Percentiles rank a stretch among this genome's conserved stretches.
phyloP scores from a whole-genome alignment of 2,797 vertebrate species.

The Alcedo atthis region DNA sequence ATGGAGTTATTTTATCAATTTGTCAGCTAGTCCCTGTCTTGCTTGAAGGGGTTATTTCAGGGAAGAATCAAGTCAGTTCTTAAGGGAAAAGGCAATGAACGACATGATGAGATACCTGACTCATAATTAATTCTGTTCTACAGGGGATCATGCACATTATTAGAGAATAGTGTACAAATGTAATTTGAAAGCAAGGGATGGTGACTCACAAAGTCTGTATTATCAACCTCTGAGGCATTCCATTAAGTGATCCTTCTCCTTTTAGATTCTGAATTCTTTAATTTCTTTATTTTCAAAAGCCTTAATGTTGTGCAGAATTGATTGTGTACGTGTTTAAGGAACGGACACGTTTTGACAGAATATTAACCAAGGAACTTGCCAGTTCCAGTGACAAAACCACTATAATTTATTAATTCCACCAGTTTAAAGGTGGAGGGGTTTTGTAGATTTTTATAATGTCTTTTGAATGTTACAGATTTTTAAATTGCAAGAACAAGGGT shows the following conservation, averaged over 20 bases:
- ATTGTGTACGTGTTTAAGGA: neutral
- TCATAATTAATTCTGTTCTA: neutral
- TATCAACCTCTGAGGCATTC: neutral
- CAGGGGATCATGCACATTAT: neutral
- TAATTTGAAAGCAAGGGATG: neutral
- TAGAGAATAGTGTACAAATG: neutral
- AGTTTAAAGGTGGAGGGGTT: neutral
- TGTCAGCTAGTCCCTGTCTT: slow-evolving; percentile 14
- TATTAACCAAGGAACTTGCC: neutral
- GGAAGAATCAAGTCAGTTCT: slow-evolving; percentile 16
- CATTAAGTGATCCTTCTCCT: neutral
- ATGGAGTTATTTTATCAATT: neutral
- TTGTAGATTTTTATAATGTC: neutral
- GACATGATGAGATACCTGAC: neutral
- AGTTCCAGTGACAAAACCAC: neutral
- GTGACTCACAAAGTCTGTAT: slow-evolving; percentile 11
- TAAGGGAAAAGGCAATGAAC: neutral
- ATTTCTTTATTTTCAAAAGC: neutral
- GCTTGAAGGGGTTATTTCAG: neutral
- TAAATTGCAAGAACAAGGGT: neutral
- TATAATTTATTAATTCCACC: neutral
- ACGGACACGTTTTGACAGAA: neutral
- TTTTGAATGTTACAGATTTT: neutral
- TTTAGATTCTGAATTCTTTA: neutral
- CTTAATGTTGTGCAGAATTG: neutral